phyloP scores from a whole-genome alignment of 2,888 invertebrate genomes.

The Parasteatoda lunata region DNA sequence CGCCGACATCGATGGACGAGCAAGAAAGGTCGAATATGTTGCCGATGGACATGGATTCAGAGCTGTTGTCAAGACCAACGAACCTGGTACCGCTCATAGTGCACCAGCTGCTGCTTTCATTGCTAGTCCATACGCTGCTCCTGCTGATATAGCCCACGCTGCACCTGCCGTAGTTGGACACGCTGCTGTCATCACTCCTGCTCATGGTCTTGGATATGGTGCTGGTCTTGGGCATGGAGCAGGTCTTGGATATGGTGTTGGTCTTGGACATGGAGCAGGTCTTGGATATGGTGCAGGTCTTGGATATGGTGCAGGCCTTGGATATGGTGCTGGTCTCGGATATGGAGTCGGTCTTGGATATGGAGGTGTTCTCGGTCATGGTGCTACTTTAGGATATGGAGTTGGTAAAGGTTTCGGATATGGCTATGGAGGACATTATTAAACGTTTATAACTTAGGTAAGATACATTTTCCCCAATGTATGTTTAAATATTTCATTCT shows the following conservation, averaged over 20 bases:
- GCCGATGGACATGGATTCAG: constrained; percentile 51
- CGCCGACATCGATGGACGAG: constrained; percentile 62
- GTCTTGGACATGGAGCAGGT: constrained; percentile 10
- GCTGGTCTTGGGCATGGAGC: constrained; percentile 5
- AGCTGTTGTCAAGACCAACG: constrained; percentile 51
- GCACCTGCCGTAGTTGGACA: background rate
- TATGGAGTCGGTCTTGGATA: constrained; percentile 6
- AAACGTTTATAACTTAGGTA: background rate
- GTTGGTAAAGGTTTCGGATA: constrained; percentile 8
- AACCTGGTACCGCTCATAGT: constrained; percentile 49
- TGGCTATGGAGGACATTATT: background rate
- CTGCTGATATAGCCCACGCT: constrained; percentile 17
- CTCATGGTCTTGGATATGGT: background rate
- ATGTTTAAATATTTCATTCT: too few relatives aligned
- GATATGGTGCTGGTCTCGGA: too few relatives aligned
- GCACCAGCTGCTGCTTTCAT: constrained; percentile 36
- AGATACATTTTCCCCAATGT: too few relatives aligned
- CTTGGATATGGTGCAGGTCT: constrained; percentile 5
- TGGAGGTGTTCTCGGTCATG: background rate
- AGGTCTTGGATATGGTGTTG: background rate
- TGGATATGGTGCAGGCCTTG: constrained; percentile 1
- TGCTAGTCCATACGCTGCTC: constrained; percentile 20
- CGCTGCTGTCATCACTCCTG: constrained; percentile 17
- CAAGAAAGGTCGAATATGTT: constrained; percentile 62
- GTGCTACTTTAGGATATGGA: background rate